Conservation (phyloP, 2,113 vertebrate genomes). For the Brachyistius frenatus region DNA sequence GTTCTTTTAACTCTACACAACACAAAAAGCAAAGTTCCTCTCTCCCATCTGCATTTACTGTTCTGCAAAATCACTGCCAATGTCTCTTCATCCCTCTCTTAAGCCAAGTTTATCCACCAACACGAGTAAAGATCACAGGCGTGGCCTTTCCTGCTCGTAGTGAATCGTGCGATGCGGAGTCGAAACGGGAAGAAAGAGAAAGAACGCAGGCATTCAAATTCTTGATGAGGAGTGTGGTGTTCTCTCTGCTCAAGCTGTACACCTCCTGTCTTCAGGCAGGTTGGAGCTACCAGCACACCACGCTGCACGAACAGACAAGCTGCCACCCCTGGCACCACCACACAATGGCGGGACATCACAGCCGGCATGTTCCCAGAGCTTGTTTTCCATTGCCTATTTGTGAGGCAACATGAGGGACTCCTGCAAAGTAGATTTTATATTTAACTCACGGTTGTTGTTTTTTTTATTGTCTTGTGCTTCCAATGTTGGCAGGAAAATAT, state of each 20-base stretch:
- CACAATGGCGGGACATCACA: slow-evolving; percentile 58
- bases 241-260: slow-evolving; percentile 70
- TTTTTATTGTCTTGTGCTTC: slow-evolving; percentile 11
- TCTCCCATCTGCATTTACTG: slow-evolving; percentile 15
- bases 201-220: slow-evolving; percentile 68
- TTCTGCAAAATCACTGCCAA: slow-evolving; percentile 8
- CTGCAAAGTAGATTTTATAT: slow-evolving; percentile 20
- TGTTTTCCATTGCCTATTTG: slow-evolving; percentile 44
- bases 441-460: background rate
- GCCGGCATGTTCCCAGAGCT: slow-evolving; percentile 52
- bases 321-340: slow-evolving; percentile 71
- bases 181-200: slow-evolving; percentile 70
- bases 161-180: slow-evolving; percentile 52
- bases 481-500: slow-evolving; percentile 8
- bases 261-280: slow-evolving; percentile 75
- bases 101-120: slow-evolving; percentile 35
- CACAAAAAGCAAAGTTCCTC: slow-evolving; percentile 9
- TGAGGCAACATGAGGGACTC: slow-evolving; percentile 33
- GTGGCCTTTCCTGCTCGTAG: slow-evolving; percentile 53
- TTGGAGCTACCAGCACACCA: slow-evolving; percentile 63
- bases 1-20: background rate
- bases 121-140: slow-evolving; percentile 58
- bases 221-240: slow-evolving; percentile 66
- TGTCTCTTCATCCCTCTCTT: slow-evolving; percentile 6
- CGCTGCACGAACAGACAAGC: slow-evolving; percentile 64